Conservation (phyloP, 2,113 vertebrate genomes). For the Paramisgurnus dabryanus region DNA sequence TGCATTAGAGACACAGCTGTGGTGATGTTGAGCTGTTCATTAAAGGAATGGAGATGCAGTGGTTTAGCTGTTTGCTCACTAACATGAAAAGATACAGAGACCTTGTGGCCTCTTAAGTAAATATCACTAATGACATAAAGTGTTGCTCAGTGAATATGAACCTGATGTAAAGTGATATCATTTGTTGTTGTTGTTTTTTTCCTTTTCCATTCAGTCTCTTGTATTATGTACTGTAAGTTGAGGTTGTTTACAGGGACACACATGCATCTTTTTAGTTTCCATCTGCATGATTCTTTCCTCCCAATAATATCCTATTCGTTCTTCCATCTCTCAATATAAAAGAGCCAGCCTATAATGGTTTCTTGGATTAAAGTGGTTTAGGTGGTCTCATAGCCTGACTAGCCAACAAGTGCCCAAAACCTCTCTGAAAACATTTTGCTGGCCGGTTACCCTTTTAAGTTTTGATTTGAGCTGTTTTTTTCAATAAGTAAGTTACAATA, state of each 20-base stretch:
- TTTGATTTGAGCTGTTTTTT: no score
- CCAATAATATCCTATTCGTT: no score
- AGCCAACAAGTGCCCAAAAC: not conserved
- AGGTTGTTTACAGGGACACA: not conserved
- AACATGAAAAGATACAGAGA: not conserved
- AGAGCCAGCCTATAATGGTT: no score
- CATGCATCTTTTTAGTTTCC: not conserved
- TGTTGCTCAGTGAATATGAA: not conserved
- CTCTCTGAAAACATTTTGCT: not conserved
- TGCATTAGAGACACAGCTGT: slow-evolving; percentile 34
- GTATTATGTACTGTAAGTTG: not conserved
- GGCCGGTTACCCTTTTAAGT: not conserved
- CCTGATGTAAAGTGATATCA: not conserved
- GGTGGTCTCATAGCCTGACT: not conserved
- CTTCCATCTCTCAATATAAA: no score
- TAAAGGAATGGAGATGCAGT: slow-evolving; percentile 24
- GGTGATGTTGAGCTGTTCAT: slow-evolving; percentile 40
- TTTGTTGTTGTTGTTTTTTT: not conserved
- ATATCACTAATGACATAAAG: not conserved
- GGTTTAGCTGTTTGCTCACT: slow-evolving; percentile 24
- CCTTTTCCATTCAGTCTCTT: not conserved
- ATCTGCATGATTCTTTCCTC: no score
- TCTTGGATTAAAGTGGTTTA: not conserved
- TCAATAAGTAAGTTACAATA: no score
- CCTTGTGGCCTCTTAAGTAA: not conserved